phyloP scores from a whole-genome alignment of 1,140 invertebrate genomes.

The Anastrepha obliqua region DNA sequence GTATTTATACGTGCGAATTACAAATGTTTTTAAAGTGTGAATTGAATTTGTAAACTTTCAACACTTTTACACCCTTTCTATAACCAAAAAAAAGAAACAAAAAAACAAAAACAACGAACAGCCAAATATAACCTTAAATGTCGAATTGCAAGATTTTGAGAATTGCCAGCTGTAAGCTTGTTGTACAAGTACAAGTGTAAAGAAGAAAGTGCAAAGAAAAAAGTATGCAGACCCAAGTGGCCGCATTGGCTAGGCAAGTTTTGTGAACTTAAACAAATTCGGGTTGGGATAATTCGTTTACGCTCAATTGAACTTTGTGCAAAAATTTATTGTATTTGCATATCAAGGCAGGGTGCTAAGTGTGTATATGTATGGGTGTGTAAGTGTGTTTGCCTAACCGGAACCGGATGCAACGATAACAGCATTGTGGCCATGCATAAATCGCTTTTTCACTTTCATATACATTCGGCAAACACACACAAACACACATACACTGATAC shows the following conservation, averaged over 20 bases:
- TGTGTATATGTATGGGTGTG: neutral
- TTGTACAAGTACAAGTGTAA: neutral
- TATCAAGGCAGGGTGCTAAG: neutral
- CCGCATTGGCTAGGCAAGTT: conserved; percentile 36
- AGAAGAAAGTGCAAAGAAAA: neutral
- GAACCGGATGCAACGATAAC: conserved; percentile 52
- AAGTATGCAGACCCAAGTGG: neutral
- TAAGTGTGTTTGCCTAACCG: conserved; percentile 36
- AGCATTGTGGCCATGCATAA: conserved; percentile 49
- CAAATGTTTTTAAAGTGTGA: conserved; percentile 41
- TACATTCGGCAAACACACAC: neutral
- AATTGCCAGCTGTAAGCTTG: neutral
- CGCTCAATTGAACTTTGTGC: conserved; percentile 51
- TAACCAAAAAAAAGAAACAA: neutral
- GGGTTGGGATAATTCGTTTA: conserved; percentile 51
- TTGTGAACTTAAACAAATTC: conserved; percentile 42
- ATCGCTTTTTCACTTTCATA: conserved; percentile 32
- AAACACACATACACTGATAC: neutral
- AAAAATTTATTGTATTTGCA: conserved; percentile 53
- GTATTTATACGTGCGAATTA: neutral
- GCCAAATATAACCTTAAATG: conserved; percentile 48
- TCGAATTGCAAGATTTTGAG: conserved; percentile 23
- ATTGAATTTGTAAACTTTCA: conserved; percentile 51
- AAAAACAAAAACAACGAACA: conserved; percentile 35
- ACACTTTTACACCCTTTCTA: conserved; percentile 44